Percentiles rank a stretch among this genome's conserved stretches.
These are phyloP conservation scores for Gorsachius magnificus DNA, from an alignment of 2,797 vertebrate species.

Conservation along the genomic window DNA sequence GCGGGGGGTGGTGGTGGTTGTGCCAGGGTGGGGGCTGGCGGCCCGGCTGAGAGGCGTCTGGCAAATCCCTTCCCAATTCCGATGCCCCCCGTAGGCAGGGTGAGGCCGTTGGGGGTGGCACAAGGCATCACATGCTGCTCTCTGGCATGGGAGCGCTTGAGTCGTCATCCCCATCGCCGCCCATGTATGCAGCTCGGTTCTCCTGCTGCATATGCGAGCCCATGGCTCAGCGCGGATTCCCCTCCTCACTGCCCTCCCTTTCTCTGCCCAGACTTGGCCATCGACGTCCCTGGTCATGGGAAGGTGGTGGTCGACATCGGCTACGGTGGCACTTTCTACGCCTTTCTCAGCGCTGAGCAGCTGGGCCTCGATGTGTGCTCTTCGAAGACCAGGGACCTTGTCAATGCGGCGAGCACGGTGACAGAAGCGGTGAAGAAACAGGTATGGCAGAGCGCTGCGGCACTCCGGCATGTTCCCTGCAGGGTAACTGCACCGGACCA, in stretches of 20 bases:
- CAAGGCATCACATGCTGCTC: rapidly evolving
- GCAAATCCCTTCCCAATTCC: rapidly evolving
- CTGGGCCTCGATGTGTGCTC: conserved; percentile 85
- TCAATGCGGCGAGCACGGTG: conserved; percentile 83
- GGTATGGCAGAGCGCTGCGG: conserved; percentile 60
- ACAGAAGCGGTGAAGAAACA: conserved; percentile 87
- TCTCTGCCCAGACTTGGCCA: conserved; percentile 77
- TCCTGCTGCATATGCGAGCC: rapidly evolving
- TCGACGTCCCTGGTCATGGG: conserved; percentile 82
- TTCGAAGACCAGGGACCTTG: conserved; percentile 85
- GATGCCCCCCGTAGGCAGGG: background rate
- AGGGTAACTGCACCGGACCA: background rate
- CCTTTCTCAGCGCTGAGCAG: conserved; percentile 83
- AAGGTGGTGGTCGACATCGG: conserved; percentile 85
- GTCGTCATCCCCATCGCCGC: rapidly evolving
- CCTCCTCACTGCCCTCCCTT: background rate
- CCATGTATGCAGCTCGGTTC: rapidly evolving
- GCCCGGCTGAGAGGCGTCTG: background rate
- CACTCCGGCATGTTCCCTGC: rapidly evolving
- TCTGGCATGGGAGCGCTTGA: rapidly evolving
- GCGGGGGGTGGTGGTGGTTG: rapidly evolving
- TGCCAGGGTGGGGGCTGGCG: background rate
- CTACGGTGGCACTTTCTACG: conserved; percentile 93
- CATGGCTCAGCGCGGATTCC: rapidly evolving
- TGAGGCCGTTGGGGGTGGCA: rapidly evolving